A percentile compares a stretch with the other conserved stretches of the same genome.
phyloP scores from a whole-genome alignment of 1,140 invertebrate species.

The Pseudachorutes palmiensis region DNA sequence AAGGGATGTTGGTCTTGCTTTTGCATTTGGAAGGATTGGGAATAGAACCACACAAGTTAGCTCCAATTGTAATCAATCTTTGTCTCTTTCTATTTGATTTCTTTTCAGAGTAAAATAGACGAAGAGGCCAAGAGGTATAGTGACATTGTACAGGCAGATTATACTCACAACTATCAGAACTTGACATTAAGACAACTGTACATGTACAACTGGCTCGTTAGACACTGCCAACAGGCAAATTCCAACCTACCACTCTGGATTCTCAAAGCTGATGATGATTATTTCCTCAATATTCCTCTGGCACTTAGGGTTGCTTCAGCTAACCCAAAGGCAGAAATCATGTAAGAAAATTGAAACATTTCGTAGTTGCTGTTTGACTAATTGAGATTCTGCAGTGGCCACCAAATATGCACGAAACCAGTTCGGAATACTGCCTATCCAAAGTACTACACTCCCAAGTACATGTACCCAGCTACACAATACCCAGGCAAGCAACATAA shows the following conservation, averaged over 20 bases:
- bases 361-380: neutral
- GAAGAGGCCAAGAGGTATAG: neutral
- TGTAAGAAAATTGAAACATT: neutral
- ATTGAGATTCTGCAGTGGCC: neutral
- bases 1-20: neutral
- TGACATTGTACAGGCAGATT: slow-evolving; percentile 2
- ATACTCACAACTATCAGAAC: neutral
- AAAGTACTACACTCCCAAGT: no score
- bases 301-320: neutral
- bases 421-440: no score
- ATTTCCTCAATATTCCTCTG: neutral
- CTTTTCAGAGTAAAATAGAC: neutral
- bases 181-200: neutral
- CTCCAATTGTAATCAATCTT: neutral
- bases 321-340: neutral
- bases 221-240: neutral
- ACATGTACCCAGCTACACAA: no score
- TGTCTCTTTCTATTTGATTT: neutral
- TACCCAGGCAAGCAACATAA: no score
- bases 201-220: neutral
- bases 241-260: neutral
- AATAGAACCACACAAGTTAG: neutral
- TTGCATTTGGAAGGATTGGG: neutral
- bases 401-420: no score
- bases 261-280: slow-evolving; percentile 13